Evolutionary conservation across 2,888 invertebrate species (phyloP).

Genomic region (Lepeophtheirus nordmannii): DNA sequence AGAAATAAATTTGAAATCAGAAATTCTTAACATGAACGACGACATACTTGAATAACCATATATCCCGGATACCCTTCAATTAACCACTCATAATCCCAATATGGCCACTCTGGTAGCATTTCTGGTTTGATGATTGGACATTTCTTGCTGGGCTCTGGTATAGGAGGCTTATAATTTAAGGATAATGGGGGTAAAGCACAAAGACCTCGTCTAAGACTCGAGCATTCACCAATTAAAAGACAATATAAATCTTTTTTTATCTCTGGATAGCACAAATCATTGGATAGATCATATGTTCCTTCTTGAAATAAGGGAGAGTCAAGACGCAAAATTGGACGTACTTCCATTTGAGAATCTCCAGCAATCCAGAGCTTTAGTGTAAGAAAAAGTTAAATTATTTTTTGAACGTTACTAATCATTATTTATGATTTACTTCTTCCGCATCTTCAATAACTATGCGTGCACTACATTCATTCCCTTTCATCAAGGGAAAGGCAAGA

Average conservation of each 20-base stretch:
- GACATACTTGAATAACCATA: not conserved
- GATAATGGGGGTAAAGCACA: conserved; percentile 2
- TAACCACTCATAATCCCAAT: conserved; percentile 3
- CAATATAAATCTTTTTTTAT: not conserved
- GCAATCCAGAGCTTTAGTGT: conserved; percentile 10
- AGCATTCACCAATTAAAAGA: not conserved
- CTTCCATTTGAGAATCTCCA: not conserved
- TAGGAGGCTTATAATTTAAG: not conserved
- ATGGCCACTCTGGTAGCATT: not conserved
- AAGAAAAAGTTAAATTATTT: too few relatives aligned
- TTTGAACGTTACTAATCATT: too few relatives aligned
- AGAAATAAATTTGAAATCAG: not conserved
- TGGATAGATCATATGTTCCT: not conserved
- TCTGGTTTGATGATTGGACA: not conserved
- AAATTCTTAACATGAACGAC: not conserved
- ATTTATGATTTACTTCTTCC: not conserved
- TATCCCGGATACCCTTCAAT: not conserved
- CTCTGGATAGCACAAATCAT: conserved; percentile 10
- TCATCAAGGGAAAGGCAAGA: not conserved
- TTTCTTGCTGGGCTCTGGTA: not conserved
- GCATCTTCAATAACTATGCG: not conserved
- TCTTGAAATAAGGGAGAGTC: conserved; percentile 1
- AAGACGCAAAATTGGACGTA: conserved; percentile 2
- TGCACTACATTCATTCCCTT: conserved; percentile 2
- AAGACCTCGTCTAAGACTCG: not conserved